Base-by-base conservation (phyloP, 2,797 vertebrate species). In the Danio choprae region DNA sequence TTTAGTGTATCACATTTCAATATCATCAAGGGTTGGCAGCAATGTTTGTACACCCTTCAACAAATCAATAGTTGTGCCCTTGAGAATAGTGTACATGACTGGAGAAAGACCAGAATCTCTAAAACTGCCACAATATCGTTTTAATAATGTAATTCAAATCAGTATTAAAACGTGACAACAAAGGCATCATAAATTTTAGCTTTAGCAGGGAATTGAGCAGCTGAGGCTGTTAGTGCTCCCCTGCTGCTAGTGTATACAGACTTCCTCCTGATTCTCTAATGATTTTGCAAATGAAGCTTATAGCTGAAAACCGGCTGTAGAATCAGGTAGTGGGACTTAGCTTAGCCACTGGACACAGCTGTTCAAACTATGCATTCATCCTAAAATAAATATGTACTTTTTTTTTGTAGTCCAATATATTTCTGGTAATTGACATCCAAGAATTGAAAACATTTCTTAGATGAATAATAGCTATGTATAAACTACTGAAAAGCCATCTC, bases 251-350 rank as follows among this genome's bases (percentile, higher is more conserved):
- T 36, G 13, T 68, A 16, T 46, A 50, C 44, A 9, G 22, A 46
- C 63, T 50, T 36, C 15, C 65, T 68, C 65, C 46, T 38, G 65
- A 68, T 69, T 51, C 22, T 69, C 65, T 51, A 69, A 69, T n/a
- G 29, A 38, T 51, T 69, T 69, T 18, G 9, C 67, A 38, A 69
- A 51, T 50, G 0, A 69, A 6, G 29, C 29, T 69, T 69, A n/a
- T 10, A 3, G 46, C 46, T 68, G 46, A 51, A 68, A 51, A 7
- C 10, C 50, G 44, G 18, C 22, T 50, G 2, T 44, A n/a, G 36
- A 68, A 11, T 67, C 13, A 67, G 15, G 5, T 36, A 68, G 22
- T 46, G 64, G 29, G 15, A 68, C 22, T 36, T 68, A 29, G 15
- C 5, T 5, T 16, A 36, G 7, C 36, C 46, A n/a, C 46, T 51